These are phyloP conservation scores for Agrotis segetum DNA, from an alignment of 2,888 invertebrate species.

Conservation along the genomic window DNA sequence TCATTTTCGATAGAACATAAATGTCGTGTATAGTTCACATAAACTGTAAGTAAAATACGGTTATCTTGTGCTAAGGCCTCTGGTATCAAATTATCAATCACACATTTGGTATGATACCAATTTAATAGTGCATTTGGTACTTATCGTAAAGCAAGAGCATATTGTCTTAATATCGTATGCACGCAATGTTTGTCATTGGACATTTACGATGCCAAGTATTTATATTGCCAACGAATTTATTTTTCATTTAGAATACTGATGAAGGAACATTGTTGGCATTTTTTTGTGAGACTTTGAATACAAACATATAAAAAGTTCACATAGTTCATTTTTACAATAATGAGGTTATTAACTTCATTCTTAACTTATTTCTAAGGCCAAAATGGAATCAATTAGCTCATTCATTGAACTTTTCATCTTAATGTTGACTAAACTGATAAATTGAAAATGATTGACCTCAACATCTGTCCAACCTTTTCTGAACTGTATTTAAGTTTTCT, in stretches of 20 bases:
- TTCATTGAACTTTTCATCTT: too few relatives aligned
- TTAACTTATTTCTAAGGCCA: too few relatives aligned
- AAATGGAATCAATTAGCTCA: too few relatives aligned
- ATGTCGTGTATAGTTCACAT: too few relatives aligned
- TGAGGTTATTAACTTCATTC: too few relatives aligned
- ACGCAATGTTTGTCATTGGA: slow-evolving; percentile 27
- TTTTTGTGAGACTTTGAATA: slow-evolving; percentile 1
- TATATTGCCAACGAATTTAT: slow-evolving; percentile 25
- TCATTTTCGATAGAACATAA: too few relatives aligned
- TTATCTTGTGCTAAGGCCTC: too few relatives aligned
- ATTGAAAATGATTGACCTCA: too few relatives aligned
- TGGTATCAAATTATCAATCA: neutral
- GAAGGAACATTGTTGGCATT: slow-evolving; percentile 16
- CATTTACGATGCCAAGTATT: slow-evolving; percentile 43
- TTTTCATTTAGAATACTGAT: slow-evolving; percentile 46
- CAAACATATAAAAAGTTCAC: neutral
- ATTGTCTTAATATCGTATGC: slow-evolving; percentile 35
- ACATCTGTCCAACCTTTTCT: too few relatives aligned
- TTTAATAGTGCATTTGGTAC: slow-evolving; percentile 11
- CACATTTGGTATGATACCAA: neutral
- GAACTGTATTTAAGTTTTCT: too few relatives aligned
- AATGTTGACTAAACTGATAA: too few relatives aligned
- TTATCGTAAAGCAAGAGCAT: neutral
- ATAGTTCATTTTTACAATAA: neutral
- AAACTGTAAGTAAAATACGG: too few relatives aligned